A percentile compares a stretch with the other conserved stretches of the same genome.
Evolutionary conservation across 37 sponge, comb jelly and placozoan genomes (phyloP).

Genomic region (Ephydatia muelleri): DNA sequence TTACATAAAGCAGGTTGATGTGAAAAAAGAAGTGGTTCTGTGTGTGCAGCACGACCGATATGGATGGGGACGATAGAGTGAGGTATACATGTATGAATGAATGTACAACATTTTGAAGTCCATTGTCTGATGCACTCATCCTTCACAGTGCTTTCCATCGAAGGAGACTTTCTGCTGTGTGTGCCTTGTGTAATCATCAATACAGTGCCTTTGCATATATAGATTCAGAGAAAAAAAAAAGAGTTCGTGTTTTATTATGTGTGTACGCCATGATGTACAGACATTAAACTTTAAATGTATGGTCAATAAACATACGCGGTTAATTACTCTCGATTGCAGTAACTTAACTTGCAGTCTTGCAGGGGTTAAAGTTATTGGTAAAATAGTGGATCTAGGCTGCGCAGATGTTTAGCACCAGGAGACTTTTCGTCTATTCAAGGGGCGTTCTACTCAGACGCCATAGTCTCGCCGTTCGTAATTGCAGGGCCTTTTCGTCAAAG

Average conservation of each 20-base stretch:
- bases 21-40: neutral
- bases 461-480: neutral
- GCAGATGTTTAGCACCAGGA: neutral
- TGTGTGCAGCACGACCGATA: neutral
- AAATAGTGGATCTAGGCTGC: neutral
- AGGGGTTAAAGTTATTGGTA: neutral
- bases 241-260: neutral
- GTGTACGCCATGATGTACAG: neutral
- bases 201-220: no score
- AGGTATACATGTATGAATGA: neutral
- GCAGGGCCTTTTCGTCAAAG: neutral
- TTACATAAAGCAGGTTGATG: neutral
- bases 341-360: neutral
- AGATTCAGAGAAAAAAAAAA: no score
- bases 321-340: no score
- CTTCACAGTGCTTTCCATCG: neutral
- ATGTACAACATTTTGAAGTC: neutral
- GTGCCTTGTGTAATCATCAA: no score
- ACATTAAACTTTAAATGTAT: no score
- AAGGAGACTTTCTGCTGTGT: no score
- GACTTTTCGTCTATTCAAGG: neutral
- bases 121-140: neutral
- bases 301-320: no score
- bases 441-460: neutral
- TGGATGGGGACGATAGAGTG: neutral